Percentiles rank a stretch among this genome's conserved stretches.
Evolutionary conservation across 1,140 invertebrate genomes (phyloP).

Genomic region (Thaumatotibia leucotreta): DNA sequence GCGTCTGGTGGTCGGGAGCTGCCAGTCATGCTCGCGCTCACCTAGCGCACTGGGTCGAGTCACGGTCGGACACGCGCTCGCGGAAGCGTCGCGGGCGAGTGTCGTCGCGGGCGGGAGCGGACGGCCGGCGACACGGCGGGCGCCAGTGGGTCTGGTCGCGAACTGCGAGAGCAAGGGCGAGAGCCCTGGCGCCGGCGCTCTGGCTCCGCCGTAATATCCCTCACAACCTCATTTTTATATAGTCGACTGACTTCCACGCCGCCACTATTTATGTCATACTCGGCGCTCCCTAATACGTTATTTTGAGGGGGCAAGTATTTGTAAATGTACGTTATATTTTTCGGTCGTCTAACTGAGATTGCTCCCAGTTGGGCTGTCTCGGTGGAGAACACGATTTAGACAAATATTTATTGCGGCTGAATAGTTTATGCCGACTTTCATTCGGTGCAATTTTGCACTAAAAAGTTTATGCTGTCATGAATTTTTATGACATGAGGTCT

Average conservation of each 20-base stretch:
- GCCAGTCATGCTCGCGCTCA: slow-evolving; percentile 41
- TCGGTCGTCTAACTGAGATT: slow-evolving; percentile 30
- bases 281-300: slow-evolving; percentile 64
- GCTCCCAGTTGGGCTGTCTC: slow-evolving; percentile 31
- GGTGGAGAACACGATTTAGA: slow-evolving; percentile 34
- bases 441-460: background rate
- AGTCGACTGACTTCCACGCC: slow-evolving; percentile 72
- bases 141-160: slow-evolving; percentile 62
- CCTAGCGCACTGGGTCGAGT: slow-evolving; percentile 19
- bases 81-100: slow-evolving; percentile 19
- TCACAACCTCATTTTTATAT: slow-evolving; percentile 71
- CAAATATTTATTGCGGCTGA: slow-evolving; percentile 33
- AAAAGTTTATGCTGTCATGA: background rate
- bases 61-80: slow-evolving; percentile 15
- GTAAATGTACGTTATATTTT: slow-evolving; percentile 56
- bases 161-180: slow-evolving; percentile 47
- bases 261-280: slow-evolving; percentile 71
- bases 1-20: slow-evolving; percentile 23
- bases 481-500: background rate
- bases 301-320: slow-evolving; percentile 62
- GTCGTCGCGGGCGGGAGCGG: slow-evolving; percentile 9
- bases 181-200: slow-evolving; percentile 61
- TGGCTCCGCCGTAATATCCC: slow-evolving; percentile 47
- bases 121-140: slow-evolving; percentile 49
- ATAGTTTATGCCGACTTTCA: slow-evolving; percentile 18